Evolutionary conservation across 1,140 invertebrate genomes (phyloP).

Genomic region (Tenebrio molitor): DNA sequence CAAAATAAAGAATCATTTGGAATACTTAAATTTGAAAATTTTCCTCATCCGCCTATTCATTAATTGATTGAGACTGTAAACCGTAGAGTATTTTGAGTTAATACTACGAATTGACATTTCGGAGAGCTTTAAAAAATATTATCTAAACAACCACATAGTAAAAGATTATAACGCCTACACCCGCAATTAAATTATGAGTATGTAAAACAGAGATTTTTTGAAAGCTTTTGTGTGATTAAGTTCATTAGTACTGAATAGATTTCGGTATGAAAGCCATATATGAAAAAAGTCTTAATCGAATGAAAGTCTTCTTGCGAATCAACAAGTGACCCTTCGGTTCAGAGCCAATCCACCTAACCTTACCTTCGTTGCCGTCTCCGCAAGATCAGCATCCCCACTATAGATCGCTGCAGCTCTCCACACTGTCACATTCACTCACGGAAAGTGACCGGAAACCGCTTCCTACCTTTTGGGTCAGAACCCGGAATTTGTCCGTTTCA

Average conservation of each 20-base stretch:
- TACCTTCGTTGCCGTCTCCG: background rate
- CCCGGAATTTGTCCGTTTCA: slow-evolving; percentile 29
- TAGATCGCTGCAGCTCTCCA: background rate
- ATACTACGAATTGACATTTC: background rate
- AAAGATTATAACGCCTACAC: background rate
- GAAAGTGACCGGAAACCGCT: slow-evolving; percentile 25
- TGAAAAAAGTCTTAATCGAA: too few species aligned
- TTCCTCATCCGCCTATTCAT: too few species aligned
- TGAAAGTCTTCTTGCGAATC: background rate
- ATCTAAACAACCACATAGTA: background rate
- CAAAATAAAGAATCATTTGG: too few species aligned
- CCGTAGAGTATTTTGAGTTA: too few species aligned
- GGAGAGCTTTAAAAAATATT: background rate
- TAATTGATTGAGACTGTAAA: too few species aligned
- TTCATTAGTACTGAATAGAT: too few species aligned
- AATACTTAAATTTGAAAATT: too few species aligned
- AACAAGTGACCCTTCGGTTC: background rate
- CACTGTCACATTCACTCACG: slow-evolving; percentile 23
- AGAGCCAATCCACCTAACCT: slow-evolving; percentile 1
- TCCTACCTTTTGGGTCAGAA: background rate
- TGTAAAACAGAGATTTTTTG: background rate
- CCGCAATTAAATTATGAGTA: background rate
- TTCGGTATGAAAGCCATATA: too few species aligned
- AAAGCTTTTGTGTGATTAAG: background rate
- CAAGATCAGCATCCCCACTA: background rate